Base-by-base conservation (phyloP, 2,888 invertebrate species). In the Dendrolimus pini region DNA sequence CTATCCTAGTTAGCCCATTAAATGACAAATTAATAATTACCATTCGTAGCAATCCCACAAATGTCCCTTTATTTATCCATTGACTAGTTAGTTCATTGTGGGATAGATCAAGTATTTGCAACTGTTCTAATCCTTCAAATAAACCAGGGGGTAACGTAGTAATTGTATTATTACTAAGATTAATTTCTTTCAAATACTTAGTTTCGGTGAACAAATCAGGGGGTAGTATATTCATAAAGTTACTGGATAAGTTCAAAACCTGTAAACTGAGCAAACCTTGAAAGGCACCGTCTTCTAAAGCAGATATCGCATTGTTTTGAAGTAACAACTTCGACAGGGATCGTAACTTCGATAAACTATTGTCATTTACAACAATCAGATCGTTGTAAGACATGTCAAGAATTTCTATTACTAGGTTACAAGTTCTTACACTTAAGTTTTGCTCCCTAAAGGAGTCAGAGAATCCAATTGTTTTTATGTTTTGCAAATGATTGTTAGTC, bases 221-320 rank as follows among this genome's bases (percentile, higher is more conserved):
- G 7, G 96, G 95, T 63, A 97, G 85, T 9, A 94, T 93, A 56
- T 93, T 93, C 67, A 97, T 88, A 74, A 93, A 93, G 82, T 97
- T 97, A 83, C 94, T 94, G 12, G 96, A 95, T 72, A 96, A 81
- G 85, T 97, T 96, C 54, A 97, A 85, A 65, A 94, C 92, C 73
- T 93, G 93, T 65, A 97, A 83, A 62, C 93, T 91, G 59, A 90
- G 85, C 65, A 96, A 86, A 63, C 95, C 95, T 61, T 91, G 92
- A 66, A 96, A 93, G 61, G 96, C 94, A 66, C 94, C 92, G 75
- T 95, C 95, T 65, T 93, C 95, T 60, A 96, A 83, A 54, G 94
- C 93, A 59, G 94, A 93, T 67, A 97, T 92, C 55, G 93, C 94
- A 82, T 97, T 97, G 76, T 95, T 93, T 82, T 96, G 93, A 57